These are phyloP conservation scores for Chlorodrepanis virens DNA, from an alignment of 2,113 vertebrate genomes.

Conservation along the genomic window DNA sequence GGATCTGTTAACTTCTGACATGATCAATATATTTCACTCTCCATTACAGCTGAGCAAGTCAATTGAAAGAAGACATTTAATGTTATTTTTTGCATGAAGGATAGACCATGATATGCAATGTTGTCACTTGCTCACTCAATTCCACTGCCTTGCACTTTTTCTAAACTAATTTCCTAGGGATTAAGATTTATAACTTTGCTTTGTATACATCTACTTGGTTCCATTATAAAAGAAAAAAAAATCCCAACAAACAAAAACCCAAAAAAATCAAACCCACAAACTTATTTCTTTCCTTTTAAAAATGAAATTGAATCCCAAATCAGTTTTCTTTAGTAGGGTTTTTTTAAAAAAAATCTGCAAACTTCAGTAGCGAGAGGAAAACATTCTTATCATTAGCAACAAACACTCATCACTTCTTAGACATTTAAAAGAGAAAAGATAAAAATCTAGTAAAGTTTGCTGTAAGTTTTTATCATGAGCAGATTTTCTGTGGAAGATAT, in stretches of 20 bases:
- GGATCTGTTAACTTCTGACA: not conserved
- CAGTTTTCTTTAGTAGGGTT: not conserved
- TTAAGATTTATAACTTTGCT: not conserved
- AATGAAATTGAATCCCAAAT: not conserved
- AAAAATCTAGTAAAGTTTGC: not conserved
- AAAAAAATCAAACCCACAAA: not conserved
- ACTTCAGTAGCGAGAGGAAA: not conserved
- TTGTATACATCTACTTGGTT: not conserved
- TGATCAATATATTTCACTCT: not conserved
- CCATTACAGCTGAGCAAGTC: not conserved
- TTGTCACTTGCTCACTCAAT: not conserved
- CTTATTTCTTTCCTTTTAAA: not conserved
- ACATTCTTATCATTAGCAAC: not conserved
- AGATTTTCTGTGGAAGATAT: not conserved
- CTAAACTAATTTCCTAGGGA: not conserved
- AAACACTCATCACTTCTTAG: not conserved
- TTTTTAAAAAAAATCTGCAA: not conserved
- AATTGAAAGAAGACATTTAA: not conserved
- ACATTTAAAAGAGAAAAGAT: not conserved
- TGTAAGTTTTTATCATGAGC: not conserved
- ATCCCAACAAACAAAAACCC: accelerated
- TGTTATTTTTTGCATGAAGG: not conserved
- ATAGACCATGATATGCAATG: not conserved
- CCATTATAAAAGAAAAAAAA: not conserved
- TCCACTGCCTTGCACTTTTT: not conserved